Evolutionary conservation across 2,797 vertebrate genomes (phyloP).

Genomic region (Acanthopagrus latus): DNA sequence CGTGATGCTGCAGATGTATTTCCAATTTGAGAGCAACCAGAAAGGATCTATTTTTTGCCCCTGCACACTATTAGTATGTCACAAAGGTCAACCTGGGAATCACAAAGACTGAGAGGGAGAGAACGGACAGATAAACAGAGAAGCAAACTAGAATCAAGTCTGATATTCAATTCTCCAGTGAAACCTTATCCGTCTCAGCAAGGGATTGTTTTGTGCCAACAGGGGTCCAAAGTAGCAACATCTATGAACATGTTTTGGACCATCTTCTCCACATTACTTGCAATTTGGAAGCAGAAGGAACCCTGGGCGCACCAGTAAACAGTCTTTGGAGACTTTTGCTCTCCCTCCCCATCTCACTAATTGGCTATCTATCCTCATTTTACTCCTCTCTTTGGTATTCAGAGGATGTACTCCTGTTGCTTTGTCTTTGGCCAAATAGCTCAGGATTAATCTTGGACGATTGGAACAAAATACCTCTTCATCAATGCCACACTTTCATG

Average conservation of each 20-base stretch:
- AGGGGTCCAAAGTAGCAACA: constrained; percentile 64
- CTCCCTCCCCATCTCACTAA: constrained; percentile 71
- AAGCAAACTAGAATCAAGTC: constrained; percentile 57
- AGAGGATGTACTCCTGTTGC: constrained; percentile 47
- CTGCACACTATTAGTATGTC: constrained; percentile 60
- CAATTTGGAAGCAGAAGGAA: constrained; percentile 71
- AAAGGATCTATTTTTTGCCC: constrained; percentile 21
- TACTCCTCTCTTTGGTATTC: constrained; percentile 71
- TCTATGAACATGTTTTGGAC: constrained; percentile 76
- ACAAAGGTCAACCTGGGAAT: constrained; percentile 68
- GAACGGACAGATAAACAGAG: constrained; percentile 42
- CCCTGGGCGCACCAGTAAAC: constrained; percentile 63
- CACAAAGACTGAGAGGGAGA: constrained; percentile 40
- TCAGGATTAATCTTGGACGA: constrained; percentile 59
- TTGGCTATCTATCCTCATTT: constrained; percentile 80
- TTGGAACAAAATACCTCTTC: constrained; percentile 72
- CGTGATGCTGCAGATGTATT: constrained; percentile 44
- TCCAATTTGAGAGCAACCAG: constrained; percentile 53
- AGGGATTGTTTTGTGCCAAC: constrained; percentile 69
- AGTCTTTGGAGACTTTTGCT: constrained; percentile 65
- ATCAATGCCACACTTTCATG: constrained; percentile 59
- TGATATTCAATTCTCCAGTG: constrained; percentile 70
- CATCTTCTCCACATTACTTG: constrained; percentile 75
- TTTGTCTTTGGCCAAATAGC: constrained; percentile 61
- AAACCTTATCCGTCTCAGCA: constrained; percentile 63